Base-by-base conservation (phyloP, 1,140 invertebrate species). In the Nebria ingens region DNA sequence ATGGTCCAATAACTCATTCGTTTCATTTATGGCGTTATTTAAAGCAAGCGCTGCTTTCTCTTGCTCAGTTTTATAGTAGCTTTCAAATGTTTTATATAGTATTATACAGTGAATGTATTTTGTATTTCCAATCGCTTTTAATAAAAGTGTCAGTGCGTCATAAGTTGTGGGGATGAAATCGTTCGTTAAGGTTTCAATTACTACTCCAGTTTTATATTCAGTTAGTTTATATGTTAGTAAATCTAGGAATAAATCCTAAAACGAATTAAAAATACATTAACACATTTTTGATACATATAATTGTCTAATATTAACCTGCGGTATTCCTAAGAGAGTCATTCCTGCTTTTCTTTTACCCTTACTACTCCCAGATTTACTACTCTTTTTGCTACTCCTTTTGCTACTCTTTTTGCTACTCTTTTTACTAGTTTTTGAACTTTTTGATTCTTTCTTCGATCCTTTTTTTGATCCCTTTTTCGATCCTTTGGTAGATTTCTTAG, bases 141-240 rank as follows among this genome's bases (percentile, higher is more conserved):
- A 51, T 15, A 68, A 6, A 52, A 22, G 55, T 25, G 60, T 56
- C 21, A 68, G 51, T 19, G 57, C 54, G 1, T 59, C 12, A 17
- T 56, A 22, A 19, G 58, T 55, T 9, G 60, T 52, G 9, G 19
- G 38, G 12, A 67, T 55, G 56, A 68, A 65, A 9, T 53, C 45
- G 25, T 62, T 65, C 6, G 55, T 22, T 40, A 66, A 58, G 34
- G 59, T 63, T 55, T 65, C 62, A n/a, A 68, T 62, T 19, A 68
- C 57, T 13, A 68, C 2, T 13, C 58, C 59, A 38, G 38, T 23
- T 19, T 45, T 40, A 51, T 60, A 59, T 9, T 49, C 38, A 1
- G 52, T 21, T 19, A 65, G 53, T 53, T 58, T 62, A 11, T 57
- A 19, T 50, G 58, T 57, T n/a, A 68, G 29, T 13, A 68, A 34